Evolutionary conservation across 2,113 vertebrate species (phyloP).

Genomic region (Leucopsar rothschildi): DNA sequence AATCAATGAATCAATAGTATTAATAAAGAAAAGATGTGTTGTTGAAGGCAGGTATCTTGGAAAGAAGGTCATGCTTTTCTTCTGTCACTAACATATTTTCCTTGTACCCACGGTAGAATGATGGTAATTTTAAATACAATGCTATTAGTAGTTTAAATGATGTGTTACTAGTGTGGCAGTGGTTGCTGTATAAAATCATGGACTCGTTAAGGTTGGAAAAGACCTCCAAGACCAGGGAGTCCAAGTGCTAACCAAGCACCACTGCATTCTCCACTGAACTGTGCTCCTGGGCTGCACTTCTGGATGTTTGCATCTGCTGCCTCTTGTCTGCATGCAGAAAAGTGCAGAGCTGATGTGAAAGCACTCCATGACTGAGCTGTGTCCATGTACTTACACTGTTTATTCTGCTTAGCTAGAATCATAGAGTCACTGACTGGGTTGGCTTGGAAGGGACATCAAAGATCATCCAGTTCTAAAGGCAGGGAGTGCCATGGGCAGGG

Average conservation of each 20-base stretch:
- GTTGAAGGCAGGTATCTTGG: background rate
- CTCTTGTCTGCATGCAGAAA: background rate
- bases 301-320: background rate
- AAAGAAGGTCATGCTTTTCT: background rate
- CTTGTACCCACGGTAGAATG: background rate
- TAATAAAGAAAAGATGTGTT: background rate
- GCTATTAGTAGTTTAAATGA: background rate
- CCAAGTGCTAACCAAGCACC: background rate
- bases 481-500: background rate
- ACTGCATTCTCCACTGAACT: background rate
- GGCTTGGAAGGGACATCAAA: background rate
- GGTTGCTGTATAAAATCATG: background rate
- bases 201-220: background rate
- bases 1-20: background rate
- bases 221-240: background rate
- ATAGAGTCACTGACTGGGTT: background rate
- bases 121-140: background rate
- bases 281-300: background rate
- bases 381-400: fast-evolving
- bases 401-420: fast-evolving
- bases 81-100: background rate
- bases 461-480: background rate
- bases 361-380: fast-evolving
- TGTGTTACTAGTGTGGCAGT: background rate
- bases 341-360: background rate